Conservation (phyloP, 2,113 vertebrate species). For the Nymphicus hollandicus region DNA sequence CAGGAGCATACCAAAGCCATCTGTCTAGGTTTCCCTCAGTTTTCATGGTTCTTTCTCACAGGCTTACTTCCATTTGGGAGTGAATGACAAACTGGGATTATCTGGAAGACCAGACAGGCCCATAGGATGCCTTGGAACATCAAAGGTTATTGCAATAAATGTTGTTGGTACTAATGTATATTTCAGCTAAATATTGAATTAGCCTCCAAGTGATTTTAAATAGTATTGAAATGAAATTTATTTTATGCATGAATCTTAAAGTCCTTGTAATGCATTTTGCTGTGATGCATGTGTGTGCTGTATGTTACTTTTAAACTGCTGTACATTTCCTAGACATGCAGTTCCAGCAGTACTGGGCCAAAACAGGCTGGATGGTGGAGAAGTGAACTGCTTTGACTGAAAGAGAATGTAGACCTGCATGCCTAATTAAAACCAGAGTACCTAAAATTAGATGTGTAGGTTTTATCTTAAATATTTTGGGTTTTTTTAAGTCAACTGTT, state of each 20-base stretch:
- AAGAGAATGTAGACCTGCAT: background rate
- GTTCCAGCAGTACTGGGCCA: background rate
- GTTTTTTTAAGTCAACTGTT: background rate
- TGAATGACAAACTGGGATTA: constrained; percentile 93
- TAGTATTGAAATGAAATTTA: background rate
- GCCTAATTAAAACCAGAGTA: background rate
- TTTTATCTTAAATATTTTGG: background rate
- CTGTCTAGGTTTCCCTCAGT: background rate
- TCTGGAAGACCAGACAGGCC: constrained; percentile 93
- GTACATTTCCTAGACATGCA: background rate
- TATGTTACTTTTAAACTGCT: background rate
- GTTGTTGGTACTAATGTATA: background rate
- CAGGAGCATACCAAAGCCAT: background rate
- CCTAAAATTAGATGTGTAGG: background rate
- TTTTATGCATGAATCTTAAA: background rate
- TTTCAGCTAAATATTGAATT: background rate
- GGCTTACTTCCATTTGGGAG: constrained; percentile 93
- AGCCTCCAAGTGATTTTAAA: background rate
- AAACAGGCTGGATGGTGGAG: background rate
- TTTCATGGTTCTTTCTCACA: constrained; percentile 63
- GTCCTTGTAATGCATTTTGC: background rate
- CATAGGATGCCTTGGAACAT: constrained; percentile 95
- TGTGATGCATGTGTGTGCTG: background rate
- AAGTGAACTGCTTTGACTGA: background rate
- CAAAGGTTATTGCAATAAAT: constrained; percentile 81